Evolutionary conservation across 1,140 invertebrate genomes (phyloP), one percentile per base, ranked within the genome.

Genomic region (Micrasema minimum): DNA sequence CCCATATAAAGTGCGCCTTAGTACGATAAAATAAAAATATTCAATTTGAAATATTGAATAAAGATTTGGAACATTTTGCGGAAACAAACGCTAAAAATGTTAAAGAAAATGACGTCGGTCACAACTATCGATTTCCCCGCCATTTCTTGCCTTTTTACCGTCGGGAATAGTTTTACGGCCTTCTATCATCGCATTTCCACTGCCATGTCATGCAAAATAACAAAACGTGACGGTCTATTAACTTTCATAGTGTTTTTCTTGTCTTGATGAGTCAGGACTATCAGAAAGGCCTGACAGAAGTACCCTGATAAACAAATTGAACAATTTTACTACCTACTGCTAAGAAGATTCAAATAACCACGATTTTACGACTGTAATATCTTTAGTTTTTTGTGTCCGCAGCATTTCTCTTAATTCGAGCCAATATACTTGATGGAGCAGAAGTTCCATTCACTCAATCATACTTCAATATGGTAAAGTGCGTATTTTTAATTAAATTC

Each of bases 211-310:
- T 62, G 59, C 59, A 62, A 62, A 69, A 69, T 68, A 65, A 37
- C 66, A 57, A 57, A 41, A 51, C 48, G 48, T 59, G 51, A 18
- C 66, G 66, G 23, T 68, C 66, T 57, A 68, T 68, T 68, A 68
- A 59, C 22, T 68, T 68, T 68, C 37, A 57, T 57, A 68, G 51
- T 67, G 14, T 51, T 59, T 57, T 68, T 59, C 65, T 23, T 12
- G 26, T 57, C 31, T 43, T 59, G 66, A 68, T 68, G 66, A 68
- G 16, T 57, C 11, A 57, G 66, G 38, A 20, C 35, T 11, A 66
- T 51, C 26, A 6, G 48, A 53, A 2, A 57, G 31, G 45, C 14
- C 41, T 20, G n/a, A 3, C n/a, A 37, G n/a, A 23, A 35, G 31
- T 38, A 20, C 1, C 6, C 57, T 45, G 57, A 62, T 62, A 62